Percentiles rank a stretch among this genome's conserved stretches.
These are phyloP conservation scores for Andrena hattorfiana DNA, from an alignment of 2,888 invertebrate genomes.

Conservation along the genomic window DNA sequence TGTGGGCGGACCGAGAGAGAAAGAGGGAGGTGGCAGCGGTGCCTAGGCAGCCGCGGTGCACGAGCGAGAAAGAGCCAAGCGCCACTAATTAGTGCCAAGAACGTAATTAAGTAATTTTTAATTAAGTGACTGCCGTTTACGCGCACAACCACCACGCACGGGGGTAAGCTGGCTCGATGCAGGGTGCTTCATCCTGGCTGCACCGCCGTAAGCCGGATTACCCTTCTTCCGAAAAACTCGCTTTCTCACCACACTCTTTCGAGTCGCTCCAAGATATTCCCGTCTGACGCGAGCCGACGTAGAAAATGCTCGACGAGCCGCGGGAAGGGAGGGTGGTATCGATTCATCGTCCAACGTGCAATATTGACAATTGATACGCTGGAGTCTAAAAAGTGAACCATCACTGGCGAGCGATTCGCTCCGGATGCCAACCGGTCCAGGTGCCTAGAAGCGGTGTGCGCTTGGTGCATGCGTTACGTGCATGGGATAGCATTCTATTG, in stretches of 20 bases:
- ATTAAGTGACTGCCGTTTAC: slow-evolving; percentile 86
- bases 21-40: slow-evolving; percentile 61
- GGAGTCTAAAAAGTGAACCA: not conserved
- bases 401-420: not conserved
- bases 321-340: not conserved
- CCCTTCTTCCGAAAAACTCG: slow-evolving; percentile 65
- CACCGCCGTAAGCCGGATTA: slow-evolving; percentile 64
- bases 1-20: slow-evolving; percentile 57
- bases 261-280: slow-evolving; percentile 6
- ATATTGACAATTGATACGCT: slow-evolving; percentile 53
- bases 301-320: not conserved
- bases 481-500: not conserved
- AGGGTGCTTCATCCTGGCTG: slow-evolving; percentile 70
- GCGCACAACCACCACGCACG: slow-evolving; percentile 79
- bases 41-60: slow-evolving; percentile 71
- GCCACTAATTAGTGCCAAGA: slow-evolving; percentile 89
- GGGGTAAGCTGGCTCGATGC: slow-evolving; percentile 67
- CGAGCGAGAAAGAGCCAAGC: slow-evolving; percentile 82
- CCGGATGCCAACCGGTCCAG: not conserved
- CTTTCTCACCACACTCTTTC: slow-evolving; percentile 42
- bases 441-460: not conserved
- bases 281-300: not conserved
- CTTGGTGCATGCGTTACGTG: not conserved
- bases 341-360: slow-evolving; percentile 55
- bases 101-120: slow-evolving; percentile 89